Percentiles rank a stretch among this genome's conserved stretches.
These are phyloP conservation scores for Mico argentatus DNA, from an alignment of 2,797 vertebrate species.

Conservation along the genomic window DNA sequence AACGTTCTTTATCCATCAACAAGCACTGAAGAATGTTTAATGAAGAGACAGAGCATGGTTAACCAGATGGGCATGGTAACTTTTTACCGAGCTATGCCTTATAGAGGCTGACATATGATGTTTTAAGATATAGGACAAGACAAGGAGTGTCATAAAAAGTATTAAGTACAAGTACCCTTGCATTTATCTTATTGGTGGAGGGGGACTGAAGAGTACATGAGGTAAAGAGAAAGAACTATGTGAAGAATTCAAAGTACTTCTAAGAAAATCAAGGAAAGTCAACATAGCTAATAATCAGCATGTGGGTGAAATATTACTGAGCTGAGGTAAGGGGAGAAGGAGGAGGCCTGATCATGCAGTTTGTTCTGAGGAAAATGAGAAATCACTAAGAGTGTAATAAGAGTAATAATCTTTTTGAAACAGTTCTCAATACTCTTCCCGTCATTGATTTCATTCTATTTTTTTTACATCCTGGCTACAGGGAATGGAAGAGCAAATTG, in stretches of 20 bases:
- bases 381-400: not conserved
- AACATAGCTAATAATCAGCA: not conserved
- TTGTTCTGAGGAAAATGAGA: not conserved
- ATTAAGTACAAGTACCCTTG: not conserved
- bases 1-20: not conserved
- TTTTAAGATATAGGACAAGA: not conserved
- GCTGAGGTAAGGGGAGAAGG: not conserved
- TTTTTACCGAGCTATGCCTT: not conserved
- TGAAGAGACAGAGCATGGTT: not conserved
- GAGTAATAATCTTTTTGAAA: not conserved
- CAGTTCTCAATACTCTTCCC: not conserved
- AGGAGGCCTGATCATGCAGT: not conserved
- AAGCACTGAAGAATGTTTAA: not conserved
- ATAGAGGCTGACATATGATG: not conserved
- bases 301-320: not conserved
- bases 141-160: not conserved
- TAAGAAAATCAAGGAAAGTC: not conserved
- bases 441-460: not conserved
- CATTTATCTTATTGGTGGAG: not conserved
- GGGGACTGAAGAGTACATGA: not conserved
- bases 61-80: not conserved
- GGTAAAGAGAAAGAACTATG: not conserved
- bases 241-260: not conserved
- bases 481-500: not conserved
- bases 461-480: not conserved